Conservation (phyloP, 2,797 vertebrate species). For the Pyrocephalus nanus region DNA sequence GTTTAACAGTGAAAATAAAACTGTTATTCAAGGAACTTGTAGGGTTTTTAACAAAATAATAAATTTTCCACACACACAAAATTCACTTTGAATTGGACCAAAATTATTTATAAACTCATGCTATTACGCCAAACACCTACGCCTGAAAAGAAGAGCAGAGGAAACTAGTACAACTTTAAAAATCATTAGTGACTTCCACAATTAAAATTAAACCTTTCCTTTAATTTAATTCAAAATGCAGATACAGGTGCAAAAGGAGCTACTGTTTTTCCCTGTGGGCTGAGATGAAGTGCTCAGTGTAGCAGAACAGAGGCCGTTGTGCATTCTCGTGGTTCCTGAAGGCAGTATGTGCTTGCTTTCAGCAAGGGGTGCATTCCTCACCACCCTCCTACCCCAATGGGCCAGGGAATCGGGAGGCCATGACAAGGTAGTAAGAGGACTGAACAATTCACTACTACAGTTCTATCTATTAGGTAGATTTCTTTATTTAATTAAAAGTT, state of each 20-base stretch:
- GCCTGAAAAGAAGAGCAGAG: accelerated
- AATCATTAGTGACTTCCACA: neutral
- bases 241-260: neutral
- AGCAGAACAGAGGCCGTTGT: neutral
- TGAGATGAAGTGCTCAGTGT: accelerated
- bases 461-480: neutral
- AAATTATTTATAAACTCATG: neutral
- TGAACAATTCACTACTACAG: neutral
- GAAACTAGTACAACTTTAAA: neutral
- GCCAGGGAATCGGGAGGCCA: neutral
- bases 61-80: neutral
- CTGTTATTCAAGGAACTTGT: neutral
- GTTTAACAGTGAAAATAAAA: neutral
- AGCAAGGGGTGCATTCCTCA: neutral
- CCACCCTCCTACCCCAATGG: too few species aligned
- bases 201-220: neutral
- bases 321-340: accelerated
- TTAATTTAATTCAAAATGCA: neutral
- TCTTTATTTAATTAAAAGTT: neutral
- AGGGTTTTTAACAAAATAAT: neutral
- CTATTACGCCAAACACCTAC: neutral
- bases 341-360: neutral
- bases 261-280: neutral
- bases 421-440: neutral
- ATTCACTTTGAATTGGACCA: neutral